Conservation (phyloP, 2,113 vertebrate genomes). For the Monopterus albus region DNA sequence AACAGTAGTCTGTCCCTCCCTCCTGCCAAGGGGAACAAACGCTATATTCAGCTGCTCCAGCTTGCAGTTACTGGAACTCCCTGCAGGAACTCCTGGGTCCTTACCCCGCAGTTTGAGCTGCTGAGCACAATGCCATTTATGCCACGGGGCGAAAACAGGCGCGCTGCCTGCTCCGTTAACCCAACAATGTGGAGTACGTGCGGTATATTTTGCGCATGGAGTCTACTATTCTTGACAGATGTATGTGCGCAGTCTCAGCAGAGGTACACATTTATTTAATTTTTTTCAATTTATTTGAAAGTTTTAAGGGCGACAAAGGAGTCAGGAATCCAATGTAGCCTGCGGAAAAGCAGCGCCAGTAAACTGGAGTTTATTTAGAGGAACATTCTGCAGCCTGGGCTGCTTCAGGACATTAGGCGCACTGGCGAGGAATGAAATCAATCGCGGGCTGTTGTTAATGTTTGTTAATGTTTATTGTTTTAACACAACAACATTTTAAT, state of each 20-base stretch:
- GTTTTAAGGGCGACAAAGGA: slow-evolving; percentile 37
- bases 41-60: slow-evolving; percentile 85
- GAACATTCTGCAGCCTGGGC: slow-evolving; percentile 38
- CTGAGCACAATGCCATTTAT: slow-evolving; percentile 64
- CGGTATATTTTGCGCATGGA: slow-evolving; percentile 74
- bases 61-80: slow-evolving; percentile 72
- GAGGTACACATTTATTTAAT: slow-evolving; percentile 76
- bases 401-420: slow-evolving; percentile 40
- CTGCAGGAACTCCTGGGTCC: slow-evolving; percentile 72
- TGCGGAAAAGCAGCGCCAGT: slow-evolving; percentile 5
- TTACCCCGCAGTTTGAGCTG: slow-evolving; percentile 52
- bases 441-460: not conserved
- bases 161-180: slow-evolving; percentile 51
- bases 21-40: slow-evolving; percentile 86
- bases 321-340: slow-evolving; percentile 3
- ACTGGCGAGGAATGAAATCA: slow-evolving; percentile 28
- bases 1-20: slow-evolving; percentile 74
- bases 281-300: not conserved
- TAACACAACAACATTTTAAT: slow-evolving; percentile 1
- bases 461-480: not conserved
- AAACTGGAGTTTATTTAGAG: slow-evolving; percentile 25
- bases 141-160: slow-evolving; percentile 61
- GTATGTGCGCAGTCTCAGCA: slow-evolving; percentile 75
- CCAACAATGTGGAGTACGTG: slow-evolving; percentile 80
- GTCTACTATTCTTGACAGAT: slow-evolving; percentile 74